A percentile compares a stretch with the other conserved stretches of the same genome.
These are phyloP conservation scores for Pocota personata DNA, from an alignment of 2,888 invertebrate genomes.

Conservation along the genomic window DNA sequence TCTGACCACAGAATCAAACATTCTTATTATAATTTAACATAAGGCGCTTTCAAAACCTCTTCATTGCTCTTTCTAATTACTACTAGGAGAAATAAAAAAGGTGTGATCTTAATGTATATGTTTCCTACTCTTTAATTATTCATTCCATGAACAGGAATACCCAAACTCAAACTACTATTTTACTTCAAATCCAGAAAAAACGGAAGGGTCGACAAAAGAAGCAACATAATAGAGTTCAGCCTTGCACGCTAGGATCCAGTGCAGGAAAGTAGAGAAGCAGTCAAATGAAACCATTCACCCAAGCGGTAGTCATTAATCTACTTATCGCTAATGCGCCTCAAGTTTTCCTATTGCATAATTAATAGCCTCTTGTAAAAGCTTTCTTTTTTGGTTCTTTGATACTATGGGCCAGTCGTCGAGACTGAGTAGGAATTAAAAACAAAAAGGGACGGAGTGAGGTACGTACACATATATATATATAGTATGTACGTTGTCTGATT, in stretches of 20 bases:
- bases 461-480: too few species aligned
- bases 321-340: conserved; percentile 38
- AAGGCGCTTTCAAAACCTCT: background rate
- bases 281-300: conserved; percentile 30
- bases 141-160: background rate
- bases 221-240: background rate
- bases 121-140: conserved; percentile 1
- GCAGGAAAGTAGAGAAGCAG: conserved; percentile 1
- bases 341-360: conserved; percentile 45
- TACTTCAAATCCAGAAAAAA: background rate
- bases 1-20: background rate
- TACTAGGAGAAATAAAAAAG: background rate
- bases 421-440: background rate
- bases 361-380: conserved; percentile 27
- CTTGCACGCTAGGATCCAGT: conserved; percentile 4
- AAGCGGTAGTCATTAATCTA: conserved; percentile 49
- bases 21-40: background rate
- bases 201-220: background rate
- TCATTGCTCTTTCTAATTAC: background rate
- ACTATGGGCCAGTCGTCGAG: background rate
- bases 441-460: background rate
- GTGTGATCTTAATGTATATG: background rate
- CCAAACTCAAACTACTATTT: background rate
- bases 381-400: conserved; percentile 31
- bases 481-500: too few species aligned